Percentiles rank a stretch among this genome's conserved stretches.
Conservation (phyloP, 2,113 vertebrate species). For the Macheiramphus alcinus region DNA sequence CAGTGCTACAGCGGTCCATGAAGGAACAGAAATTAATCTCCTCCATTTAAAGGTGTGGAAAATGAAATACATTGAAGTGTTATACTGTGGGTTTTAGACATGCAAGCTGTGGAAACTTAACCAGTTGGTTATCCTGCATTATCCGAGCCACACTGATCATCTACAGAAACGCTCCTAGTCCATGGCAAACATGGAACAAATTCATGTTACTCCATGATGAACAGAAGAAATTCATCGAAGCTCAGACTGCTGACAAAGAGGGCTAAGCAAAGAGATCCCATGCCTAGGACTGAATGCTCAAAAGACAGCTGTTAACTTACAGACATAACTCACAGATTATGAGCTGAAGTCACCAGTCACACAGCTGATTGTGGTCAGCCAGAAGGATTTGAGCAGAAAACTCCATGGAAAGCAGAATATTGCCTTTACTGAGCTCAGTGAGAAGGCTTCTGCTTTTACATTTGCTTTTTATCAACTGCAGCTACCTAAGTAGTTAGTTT, state of each 20-base stretch:
- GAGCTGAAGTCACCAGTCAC: neutral
- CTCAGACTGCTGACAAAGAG: neutral
- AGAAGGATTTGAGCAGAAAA: neutral
- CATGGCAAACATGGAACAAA: rapidly evolving
- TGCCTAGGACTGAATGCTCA: neutral
- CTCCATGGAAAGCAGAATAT: rapidly evolving
- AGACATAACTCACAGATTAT: neutral
- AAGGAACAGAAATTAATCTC: neutral
- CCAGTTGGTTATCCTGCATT: neutral
- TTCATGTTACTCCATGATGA: rapidly evolving
- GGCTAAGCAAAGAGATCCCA: neutral
- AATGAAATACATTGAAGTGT: neutral
- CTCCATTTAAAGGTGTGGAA: neutral
- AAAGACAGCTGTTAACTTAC: neutral
- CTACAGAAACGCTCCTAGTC: neutral
- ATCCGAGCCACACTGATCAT: neutral
- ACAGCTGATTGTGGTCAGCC: neutral
- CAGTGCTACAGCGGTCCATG: neutral
- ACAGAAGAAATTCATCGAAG: neutral
- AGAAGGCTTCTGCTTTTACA: neutral
- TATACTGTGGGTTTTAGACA: neutral
- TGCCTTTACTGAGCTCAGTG: neutral
- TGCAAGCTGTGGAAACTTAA: neutral
- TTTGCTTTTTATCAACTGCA: neutral
- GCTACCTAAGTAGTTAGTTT: neutral